Evolutionary conservation across 2,888 invertebrate genomes (phyloP), one percentile per base, ranked within the genome.

Genomic region (Osmoderma eremita): DNA sequence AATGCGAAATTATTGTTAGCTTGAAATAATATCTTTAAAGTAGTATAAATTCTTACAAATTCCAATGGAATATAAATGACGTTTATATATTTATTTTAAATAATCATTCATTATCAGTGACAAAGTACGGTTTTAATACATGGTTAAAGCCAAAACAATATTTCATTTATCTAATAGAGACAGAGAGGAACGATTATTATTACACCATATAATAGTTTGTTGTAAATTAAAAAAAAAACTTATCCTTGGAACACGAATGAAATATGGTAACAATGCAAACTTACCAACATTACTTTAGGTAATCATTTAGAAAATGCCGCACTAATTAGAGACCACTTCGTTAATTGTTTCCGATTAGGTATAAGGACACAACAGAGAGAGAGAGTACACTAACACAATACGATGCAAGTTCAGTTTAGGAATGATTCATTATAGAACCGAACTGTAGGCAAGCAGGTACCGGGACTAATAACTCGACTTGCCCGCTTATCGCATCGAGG

Each of bases 391-490:
- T 6, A n/a, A 24, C 56, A 56, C 50, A n/a, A 51, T 24, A 56
- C 20, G 22, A 56, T 42, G 42, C 50, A 67, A 53, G 30, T 56
- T 45, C 45, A 30, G 67, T 65, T 56, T 65, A 66, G 58, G 69
- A 70, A 56, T 71, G 71, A 72, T 56, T 70, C 71, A 70, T 68
- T 67, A 67, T 65, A 41, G 39, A 69, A 67, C 22, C 58, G 61
- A 71, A 67, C 69, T 63, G 36, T 18, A 15, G 39, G 17, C 22
- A 71, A 10, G 67, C 72, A 72, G 72, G 72, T 72, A 72, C 65
- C 67, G 61, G 53, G 17, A 15, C 38, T 30, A 5, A n/a, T n/a
- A n/a, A 45, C 45, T 18, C 15, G 42, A 15, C 41, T 18, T 6
- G 54, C 39, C 5, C 18, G 30, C 71, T 72, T 72, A 70, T 72